Percentiles rank a stretch among this genome's conserved stretches.
Conservation (phyloP, 1,140 invertebrate genomes). For the Drosophila obscura region DNA sequence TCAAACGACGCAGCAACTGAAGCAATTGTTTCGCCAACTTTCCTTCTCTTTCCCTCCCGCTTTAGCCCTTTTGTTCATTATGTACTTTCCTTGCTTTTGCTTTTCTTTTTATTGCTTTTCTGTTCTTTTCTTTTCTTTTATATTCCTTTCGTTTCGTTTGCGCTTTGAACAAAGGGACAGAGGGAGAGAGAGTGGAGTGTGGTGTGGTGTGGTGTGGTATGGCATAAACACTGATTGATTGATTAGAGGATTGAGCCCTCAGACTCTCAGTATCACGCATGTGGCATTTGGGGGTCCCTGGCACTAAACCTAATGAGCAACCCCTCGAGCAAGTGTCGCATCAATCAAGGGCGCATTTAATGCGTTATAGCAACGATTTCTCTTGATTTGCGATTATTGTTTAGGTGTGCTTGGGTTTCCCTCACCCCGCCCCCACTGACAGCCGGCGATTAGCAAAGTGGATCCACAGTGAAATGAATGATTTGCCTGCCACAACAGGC, state of each 20-base stretch:
- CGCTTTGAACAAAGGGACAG: conserved; percentile 24
- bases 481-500: conserved; percentile 17
- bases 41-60: conserved; percentile 43
- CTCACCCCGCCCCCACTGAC: conserved; percentile 25
- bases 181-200: neutral
- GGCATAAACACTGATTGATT: conserved; percentile 81
- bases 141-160: conserved; percentile 39
- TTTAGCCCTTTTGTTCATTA: conserved; percentile 65
- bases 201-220: conserved; percentile 16
- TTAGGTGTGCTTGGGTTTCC: conserved; percentile 40
- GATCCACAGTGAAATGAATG: conserved; percentile 69
- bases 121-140: conserved; percentile 14
- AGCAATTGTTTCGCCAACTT: conserved; percentile 80
- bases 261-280: neutral
- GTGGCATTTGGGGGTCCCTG: neutral
- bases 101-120: conserved; percentile 38
- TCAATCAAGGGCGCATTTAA: conserved; percentile 81
- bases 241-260: conserved; percentile 67
- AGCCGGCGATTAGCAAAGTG: conserved; percentile 78
- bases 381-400: conserved; percentile 81
- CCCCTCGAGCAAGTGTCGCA: conserved; percentile 79
- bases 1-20: conserved; percentile 70
- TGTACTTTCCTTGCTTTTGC: conserved; percentile 46
- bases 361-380: conserved; percentile 72
- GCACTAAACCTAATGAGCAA: conserved; percentile 79